phyloP scores from a whole-genome alignment of 2,113 vertebrate genomes.

The Rhabdomys dilectus region DNA sequence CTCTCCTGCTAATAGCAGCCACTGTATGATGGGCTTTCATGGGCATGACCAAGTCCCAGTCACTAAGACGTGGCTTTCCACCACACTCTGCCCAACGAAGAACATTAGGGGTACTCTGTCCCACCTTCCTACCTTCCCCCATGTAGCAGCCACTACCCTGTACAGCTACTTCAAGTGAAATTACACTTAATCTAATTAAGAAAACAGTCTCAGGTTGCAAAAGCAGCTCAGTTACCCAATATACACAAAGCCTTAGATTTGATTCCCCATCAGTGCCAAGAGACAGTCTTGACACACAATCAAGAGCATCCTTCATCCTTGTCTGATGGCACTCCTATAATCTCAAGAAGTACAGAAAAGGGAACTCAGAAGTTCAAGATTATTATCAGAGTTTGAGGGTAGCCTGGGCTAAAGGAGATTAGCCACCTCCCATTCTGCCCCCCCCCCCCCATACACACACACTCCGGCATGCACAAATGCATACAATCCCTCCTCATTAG shows the following conservation, averaged over 20 bases:
- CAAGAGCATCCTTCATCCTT: too few relatives aligned
- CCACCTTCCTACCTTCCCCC: not conserved
- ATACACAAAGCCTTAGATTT: not conserved
- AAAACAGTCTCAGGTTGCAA: not conserved
- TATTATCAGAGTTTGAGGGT: not conserved
- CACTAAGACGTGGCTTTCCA: rapidly evolving
- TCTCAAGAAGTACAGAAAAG: not conserved
- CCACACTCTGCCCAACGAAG: not conserved
- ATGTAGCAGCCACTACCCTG: rapidly evolving
- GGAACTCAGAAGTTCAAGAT: not conserved
- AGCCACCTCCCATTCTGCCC: too few relatives aligned
- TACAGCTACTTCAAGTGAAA: not conserved
- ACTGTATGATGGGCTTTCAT: too few relatives aligned
- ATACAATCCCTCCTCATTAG: not conserved
- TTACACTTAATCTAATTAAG: not conserved
- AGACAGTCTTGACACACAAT: too few relatives aligned
- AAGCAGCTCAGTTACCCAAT: not conserved
- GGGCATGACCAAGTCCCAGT: not conserved
- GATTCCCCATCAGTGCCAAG: too few relatives aligned
- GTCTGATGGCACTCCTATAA: not conserved
- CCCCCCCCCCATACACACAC: not conserved
- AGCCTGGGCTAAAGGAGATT: not conserved
- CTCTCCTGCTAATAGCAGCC: not conserved
- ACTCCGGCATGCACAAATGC: not conserved
- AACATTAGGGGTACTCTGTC: not conserved